These are phyloP conservation scores for Chrysogorgia sp. DNA, from an alignment of 92 coral and sea anemone genomes.

Conservation along the genomic window DNA sequence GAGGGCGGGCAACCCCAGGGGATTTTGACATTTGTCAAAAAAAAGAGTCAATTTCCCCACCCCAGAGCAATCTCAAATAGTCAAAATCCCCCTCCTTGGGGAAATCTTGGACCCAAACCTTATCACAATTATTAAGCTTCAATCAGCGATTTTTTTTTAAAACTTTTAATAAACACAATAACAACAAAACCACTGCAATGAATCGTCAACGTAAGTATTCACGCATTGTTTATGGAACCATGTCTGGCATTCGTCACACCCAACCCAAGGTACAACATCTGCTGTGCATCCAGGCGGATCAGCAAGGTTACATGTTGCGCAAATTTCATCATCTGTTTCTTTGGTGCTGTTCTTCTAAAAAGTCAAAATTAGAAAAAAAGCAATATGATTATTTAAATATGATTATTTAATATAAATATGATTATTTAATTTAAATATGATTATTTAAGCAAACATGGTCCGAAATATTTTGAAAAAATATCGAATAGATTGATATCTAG, in stretches of 20 bases:
- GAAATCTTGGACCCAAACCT: neutral
- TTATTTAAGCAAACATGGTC: too few relatives aligned
- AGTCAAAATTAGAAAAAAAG: neutral
- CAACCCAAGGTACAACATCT: constrained; percentile 8
- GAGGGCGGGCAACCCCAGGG: constrained; percentile 29
- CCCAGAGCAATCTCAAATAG: neutral
- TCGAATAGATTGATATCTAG: too few relatives aligned
- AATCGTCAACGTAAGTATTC: constrained; percentile 5
- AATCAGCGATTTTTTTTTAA: neutral
- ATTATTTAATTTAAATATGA: neutral
- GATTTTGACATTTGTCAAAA: constrained; percentile 9
- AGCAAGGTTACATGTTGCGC: neutral
- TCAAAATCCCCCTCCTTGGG: constrained; percentile 11
- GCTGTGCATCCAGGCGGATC: constrained; percentile 25
- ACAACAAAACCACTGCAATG: constrained; percentile 27
- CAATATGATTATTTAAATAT: neutral
- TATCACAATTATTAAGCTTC: neutral
- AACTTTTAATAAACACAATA: constrained; percentile 9
- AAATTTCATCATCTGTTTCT: constrained; percentile 8
- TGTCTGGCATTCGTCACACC: constrained; percentile 12
- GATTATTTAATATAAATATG: neutral
- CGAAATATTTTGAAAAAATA: too few relatives aligned
- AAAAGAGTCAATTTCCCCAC: constrained; percentile 8
- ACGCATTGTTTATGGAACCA: constrained; percentile 36
- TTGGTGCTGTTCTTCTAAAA: neutral